Conservation (phyloP, 2,888 invertebrate genomes). For the Drosophila yooni region DNA sequence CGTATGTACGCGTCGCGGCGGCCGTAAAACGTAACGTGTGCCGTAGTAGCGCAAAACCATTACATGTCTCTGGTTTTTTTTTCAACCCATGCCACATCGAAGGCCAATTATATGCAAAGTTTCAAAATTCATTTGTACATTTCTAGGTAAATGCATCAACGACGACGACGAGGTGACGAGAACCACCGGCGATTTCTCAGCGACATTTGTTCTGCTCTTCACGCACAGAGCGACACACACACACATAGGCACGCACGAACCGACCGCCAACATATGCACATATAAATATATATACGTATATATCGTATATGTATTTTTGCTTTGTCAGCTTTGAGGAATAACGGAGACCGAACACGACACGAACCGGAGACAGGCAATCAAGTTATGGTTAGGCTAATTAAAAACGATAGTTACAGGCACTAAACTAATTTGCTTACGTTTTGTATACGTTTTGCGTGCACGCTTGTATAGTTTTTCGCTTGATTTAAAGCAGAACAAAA, state of each 20-base stretch:
- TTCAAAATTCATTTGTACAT: constrained; percentile 27
- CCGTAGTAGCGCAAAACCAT: constrained; percentile 14
- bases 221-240: constrained; percentile 42
- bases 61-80: constrained; percentile 20
- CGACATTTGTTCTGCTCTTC: constrained; percentile 39
- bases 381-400: constrained; percentile 52
- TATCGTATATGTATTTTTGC: constrained; percentile 47
- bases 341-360: constrained; percentile 54
- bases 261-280: constrained; percentile 10
- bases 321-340: constrained; percentile 61
- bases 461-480: constrained; percentile 62
- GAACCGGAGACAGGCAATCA: constrained; percentile 52
- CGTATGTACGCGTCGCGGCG: constrained; percentile 49
- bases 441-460: constrained; percentile 72
- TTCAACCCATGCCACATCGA: constrained; percentile 53
- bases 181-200: constrained; percentile 46
- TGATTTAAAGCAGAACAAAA: constrained; percentile 37
- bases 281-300: constrained; percentile 35
- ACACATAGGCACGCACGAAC: constrained; percentile 51
- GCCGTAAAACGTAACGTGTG: constrained; percentile 35
- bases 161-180: not conserved
- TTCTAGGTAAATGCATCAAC: constrained; percentile 7
- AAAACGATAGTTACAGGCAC: constrained; percentile 65
- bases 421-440: constrained; percentile 71
- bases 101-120: constrained; percentile 40